These are phyloP conservation scores for Hirundo rustica DNA, from an alignment of 2,797 vertebrate genomes.

Conservation along the genomic window DNA sequence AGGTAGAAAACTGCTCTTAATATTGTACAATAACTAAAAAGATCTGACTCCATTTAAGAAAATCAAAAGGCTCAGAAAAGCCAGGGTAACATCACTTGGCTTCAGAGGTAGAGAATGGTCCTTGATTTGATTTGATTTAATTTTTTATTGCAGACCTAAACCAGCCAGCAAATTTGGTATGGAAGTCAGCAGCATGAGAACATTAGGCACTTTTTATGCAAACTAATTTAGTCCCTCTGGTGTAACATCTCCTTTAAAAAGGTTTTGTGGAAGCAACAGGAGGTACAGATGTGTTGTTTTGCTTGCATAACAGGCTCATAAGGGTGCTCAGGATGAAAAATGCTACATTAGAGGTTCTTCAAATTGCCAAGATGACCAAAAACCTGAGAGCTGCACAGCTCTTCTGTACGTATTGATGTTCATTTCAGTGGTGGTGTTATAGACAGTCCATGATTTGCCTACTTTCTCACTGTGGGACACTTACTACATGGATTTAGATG, in stretches of 20 bases:
- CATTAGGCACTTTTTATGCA: background rate
- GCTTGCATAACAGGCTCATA: background rate
- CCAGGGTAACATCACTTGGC: too few species aligned
- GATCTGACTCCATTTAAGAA: too few species aligned
- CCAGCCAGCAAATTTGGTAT: background rate
- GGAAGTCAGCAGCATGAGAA: background rate
- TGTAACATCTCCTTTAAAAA: background rate
- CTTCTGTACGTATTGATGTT: background rate
- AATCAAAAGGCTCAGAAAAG: too few species aligned
- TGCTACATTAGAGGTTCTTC: background rate
- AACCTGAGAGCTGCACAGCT: background rate
- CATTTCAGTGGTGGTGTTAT: background rate
- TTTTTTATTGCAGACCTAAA: background rate
- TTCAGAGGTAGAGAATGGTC: background rate
- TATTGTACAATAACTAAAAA: too few species aligned
- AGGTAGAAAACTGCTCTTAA: too few species aligned
- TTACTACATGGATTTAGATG: background rate
- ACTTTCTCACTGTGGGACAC: background rate
- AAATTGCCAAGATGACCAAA: background rate
- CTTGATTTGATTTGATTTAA: background rate
- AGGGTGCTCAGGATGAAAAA: background rate
- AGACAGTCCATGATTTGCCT: background rate
- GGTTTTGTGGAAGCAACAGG: background rate
- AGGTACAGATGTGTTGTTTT: background rate
- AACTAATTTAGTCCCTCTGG: background rate